phyloP scores from a whole-genome alignment of 2,888 invertebrate genomes.

The Panorpa germanica region DNA sequence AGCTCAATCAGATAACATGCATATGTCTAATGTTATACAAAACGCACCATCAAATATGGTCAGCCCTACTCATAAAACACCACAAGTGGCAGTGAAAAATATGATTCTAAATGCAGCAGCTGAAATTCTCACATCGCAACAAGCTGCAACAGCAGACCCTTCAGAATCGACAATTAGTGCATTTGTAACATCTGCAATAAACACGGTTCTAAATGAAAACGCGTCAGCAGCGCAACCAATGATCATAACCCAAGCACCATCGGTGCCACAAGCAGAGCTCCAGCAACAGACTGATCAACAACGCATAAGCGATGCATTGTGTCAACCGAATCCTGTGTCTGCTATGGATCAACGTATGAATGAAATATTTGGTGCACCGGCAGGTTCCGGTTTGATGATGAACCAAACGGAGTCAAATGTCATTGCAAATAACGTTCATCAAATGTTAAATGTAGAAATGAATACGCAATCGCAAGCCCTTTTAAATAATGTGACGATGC shows the following conservation, averaged over 20 bases:
- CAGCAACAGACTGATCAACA: slow-evolving; percentile 6
- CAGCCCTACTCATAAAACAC: slow-evolving; percentile 13
- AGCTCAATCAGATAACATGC: slow-evolving; percentile 11
- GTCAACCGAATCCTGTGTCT: slow-evolving; percentile 1
- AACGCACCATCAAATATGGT: slow-evolving; percentile 9
- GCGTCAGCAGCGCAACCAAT: slow-evolving; percentile 12
- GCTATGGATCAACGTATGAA: slow-evolving; percentile 10
- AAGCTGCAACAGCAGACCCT: no score
- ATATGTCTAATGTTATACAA: slow-evolving; percentile 4
- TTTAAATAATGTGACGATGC: no score
- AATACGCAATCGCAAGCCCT: no score
- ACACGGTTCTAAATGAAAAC: slow-evolving; percentile 10
- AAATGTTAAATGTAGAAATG: not conserved
- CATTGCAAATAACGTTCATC: not conserved
- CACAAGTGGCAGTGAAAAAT: slow-evolving; percentile 47
- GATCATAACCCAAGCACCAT: slow-evolving; percentile 10
- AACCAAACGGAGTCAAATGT: no score
- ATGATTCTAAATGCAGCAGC: slow-evolving; percentile 57
- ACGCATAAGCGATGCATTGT: not conserved
- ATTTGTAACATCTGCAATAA: slow-evolving; percentile 26
- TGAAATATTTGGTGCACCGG: no score
- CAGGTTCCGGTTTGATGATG: no score
- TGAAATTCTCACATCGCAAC: slow-evolving; percentile 46
- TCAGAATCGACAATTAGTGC: slow-evolving; percentile 36
- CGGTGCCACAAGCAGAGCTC: slow-evolving; percentile 10